Evolutionary conservation across 2,888 invertebrate species (phyloP), one percentile per base, ranked within the genome.

Genomic region (Rhagonycha lutea): DNA sequence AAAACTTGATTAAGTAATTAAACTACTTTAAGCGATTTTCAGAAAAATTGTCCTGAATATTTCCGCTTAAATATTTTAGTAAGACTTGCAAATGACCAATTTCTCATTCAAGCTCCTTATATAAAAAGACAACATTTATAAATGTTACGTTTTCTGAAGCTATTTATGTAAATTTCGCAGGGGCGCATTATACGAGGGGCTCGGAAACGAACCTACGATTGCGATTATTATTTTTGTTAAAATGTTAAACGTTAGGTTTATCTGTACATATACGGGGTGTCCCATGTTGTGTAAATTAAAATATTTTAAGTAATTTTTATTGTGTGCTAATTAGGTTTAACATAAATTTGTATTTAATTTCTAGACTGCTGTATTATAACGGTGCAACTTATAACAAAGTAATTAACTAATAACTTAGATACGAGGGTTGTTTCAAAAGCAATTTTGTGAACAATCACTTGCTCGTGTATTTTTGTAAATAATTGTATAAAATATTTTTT

Each of bases 401-500:
- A 18, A 18, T 18, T 2, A 18, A 18, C 18, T 47, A 47, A 47
- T 47, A 47, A 47, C n/a, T 47, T 47, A 47, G 47, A 47, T 47
- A 47, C 47, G 47, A 47, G 47, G 47, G 47, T 47, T 47, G 7
- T 47, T 47, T 47, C 7, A n/a, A n/a, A 47, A 47, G n/a, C n/a
- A 47, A 47, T 47, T 47, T 29, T n/a, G 5, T 7, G n/a, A 47
- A 47, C 47, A 47, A 47, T 47, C 47, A n/a, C n/a, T 8, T n/a
- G 5, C 47, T 47, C 47, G 47, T 47, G 47, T 47, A 47, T n/a
- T 18, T 18, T 18, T 47, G 47, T 47, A 47, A 47, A 47, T 47
- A 47, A 47, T 47, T 47, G 47, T 47, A 47, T 47, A 47, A 47
- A 47, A 71, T 68, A 68, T 68, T 76, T 76, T 76, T 72, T 72